Evolutionary conservation across 2,888 invertebrate genomes (phyloP).

Genomic region (Dasysyrphus albostriatus): DNA sequence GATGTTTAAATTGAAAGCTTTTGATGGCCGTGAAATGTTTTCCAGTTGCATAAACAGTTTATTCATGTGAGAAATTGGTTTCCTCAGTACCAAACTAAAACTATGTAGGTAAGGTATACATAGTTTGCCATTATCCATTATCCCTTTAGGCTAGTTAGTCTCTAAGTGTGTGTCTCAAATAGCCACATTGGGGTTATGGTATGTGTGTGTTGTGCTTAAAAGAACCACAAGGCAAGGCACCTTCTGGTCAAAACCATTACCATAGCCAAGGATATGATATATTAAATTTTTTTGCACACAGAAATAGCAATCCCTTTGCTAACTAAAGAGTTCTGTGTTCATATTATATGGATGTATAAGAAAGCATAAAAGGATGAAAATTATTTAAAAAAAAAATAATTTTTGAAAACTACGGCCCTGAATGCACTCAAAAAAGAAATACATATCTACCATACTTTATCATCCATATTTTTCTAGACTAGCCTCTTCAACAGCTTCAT

Average conservation of each 20-base stretch:
- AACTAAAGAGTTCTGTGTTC: background rate
- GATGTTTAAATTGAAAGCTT: conserved; percentile 41
- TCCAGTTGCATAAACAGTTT: conserved; percentile 47
- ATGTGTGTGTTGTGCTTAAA: conserved; percentile 3
- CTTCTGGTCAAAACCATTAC: conserved; percentile 15
- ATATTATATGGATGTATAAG: conserved; percentile 27
- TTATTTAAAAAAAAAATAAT: background rate
- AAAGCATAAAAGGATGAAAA: background rate
- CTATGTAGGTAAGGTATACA: background rate
- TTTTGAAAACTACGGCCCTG: background rate
- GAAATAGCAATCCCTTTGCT: background rate
- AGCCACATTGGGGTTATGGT: background rate
- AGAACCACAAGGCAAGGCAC: conserved; percentile 19
- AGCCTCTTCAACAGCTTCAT: conserved; percentile 7
- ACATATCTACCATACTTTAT: background rate
- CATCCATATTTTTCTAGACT: conserved; percentile 4
- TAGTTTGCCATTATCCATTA: background rate
- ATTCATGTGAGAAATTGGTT: conserved; percentile 59
- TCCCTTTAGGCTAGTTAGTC: conserved; percentile 18
- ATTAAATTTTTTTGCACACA: conserved; percentile 6
- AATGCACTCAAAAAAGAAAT: conserved; percentile 11
- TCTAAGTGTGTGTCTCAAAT: background rate
- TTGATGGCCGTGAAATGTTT: conserved; percentile 53
- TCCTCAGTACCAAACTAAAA: conserved; percentile 30
- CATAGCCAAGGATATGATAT: conserved; percentile 18